phyloP scores from a whole-genome alignment of 2,113 vertebrate genomes.

The Archilochus colubris region DNA sequence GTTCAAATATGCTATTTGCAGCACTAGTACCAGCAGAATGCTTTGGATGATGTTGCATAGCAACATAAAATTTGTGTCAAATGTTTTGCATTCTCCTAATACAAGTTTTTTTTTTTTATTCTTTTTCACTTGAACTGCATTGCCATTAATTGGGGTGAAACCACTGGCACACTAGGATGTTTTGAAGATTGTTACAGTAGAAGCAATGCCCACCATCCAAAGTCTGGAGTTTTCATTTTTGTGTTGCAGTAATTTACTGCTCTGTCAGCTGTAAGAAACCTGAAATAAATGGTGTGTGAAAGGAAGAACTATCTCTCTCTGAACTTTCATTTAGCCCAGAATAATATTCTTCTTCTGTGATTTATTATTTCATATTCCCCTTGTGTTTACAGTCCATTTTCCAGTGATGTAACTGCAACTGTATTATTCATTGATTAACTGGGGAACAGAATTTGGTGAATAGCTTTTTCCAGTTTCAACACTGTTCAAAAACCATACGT shows the following conservation, averaged over 20 bases:
- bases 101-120: not conserved
- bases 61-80: slow-evolving; percentile 48
- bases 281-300: not conserved
- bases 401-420: not conserved
- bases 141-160: not conserved
- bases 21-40: not conserved
- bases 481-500: not conserved
- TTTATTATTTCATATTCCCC: not conserved
- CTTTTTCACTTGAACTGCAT: slow-evolving; percentile 1
- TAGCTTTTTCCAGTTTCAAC: not conserved
- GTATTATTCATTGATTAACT: not conserved
- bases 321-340: not conserved
- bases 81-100: slow-evolving; percentile 29
- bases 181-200: not conserved
- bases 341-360: not conserved
- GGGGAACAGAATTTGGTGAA: not conserved
- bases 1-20: slow-evolving; percentile 9
- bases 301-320: slow-evolving; percentile 23
- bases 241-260: not conserved
- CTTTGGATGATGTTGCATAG: slow-evolving; percentile 51
- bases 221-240: not conserved
- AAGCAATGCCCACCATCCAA: not conserved
- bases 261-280: not conserved
- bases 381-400: not conserved
- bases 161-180: not conserved